These are phyloP conservation scores for Parapristionchus giblindavisi DNA, from an alignment of 2,888 invertebrate genomes.

Conservation along the genomic window DNA sequence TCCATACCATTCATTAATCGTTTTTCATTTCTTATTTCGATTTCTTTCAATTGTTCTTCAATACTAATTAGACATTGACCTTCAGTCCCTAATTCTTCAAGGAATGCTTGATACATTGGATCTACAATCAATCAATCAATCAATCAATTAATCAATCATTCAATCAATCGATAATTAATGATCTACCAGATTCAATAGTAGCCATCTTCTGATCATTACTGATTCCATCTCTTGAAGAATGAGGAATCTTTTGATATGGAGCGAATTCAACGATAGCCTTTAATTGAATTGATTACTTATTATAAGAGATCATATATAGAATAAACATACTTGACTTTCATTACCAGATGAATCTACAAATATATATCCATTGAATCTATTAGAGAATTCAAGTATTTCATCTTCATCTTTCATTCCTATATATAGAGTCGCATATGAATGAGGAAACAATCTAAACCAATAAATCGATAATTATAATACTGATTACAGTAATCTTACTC, in stretches of 20 bases:
- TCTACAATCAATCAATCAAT: conserved; percentile 7
- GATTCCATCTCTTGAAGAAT: conserved; percentile 20
- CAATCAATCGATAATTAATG: neutral
- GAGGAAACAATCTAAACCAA: conserved; percentile 34
- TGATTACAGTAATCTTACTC: conserved; percentile 1
- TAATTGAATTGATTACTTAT: neutral
- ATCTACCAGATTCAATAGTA: conserved; percentile 27
- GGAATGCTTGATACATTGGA: conserved; percentile 25
- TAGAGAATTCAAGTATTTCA: conserved; percentile 35
- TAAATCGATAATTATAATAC: too few species aligned
- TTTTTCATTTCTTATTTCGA: neutral
- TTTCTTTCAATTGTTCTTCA: conserved; percentile 34
- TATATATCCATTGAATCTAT: conserved; percentile 36
- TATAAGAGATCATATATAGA: neutral
- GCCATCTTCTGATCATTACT: conserved; percentile 36
- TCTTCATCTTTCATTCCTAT: conserved; percentile 17
- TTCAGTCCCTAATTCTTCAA: conserved; percentile 26
- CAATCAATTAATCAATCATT: too few species aligned
- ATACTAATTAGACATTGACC: conserved; percentile 15
- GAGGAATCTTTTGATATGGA: conserved; percentile 33
- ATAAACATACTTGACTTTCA: conserved; percentile 21
- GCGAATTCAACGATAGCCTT: conserved; percentile 37
- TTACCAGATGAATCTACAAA: conserved; percentile 35
- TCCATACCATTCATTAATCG: neutral
- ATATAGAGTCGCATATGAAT: conserved; percentile 27